A percentile compares a stretch with the other conserved stretches of the same genome.
Conservation (phyloP, 2,888 invertebrate genomes). For the Athetis lepigone region DNA sequence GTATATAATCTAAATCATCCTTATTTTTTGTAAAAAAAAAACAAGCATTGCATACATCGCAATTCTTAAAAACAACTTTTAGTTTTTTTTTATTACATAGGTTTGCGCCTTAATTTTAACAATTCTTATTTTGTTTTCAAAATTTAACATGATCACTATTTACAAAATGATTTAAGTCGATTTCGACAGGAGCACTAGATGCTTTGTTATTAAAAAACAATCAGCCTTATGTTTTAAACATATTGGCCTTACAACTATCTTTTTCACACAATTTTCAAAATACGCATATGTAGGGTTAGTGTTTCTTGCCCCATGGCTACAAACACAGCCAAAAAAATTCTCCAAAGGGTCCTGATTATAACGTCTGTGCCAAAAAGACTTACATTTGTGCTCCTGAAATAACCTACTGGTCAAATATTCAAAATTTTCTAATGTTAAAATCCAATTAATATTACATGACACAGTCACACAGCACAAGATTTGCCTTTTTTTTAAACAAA, state of each 20-base stretch:
- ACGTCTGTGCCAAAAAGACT: not conserved
- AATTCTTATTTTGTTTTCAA: not conserved
- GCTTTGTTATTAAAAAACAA: constrained; percentile 2
- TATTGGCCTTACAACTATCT: not conserved
- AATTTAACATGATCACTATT: not conserved
- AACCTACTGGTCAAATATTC: not conserved
- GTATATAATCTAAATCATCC: too few species aligned
- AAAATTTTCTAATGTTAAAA: not conserved
- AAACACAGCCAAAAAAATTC: too few species aligned
- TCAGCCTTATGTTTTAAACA: constrained; percentile 3
- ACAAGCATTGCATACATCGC: too few species aligned
- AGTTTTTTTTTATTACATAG: not conserved
- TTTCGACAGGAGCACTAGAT: not conserved
- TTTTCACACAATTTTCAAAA: not conserved
- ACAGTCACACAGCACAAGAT: constrained; percentile 5
- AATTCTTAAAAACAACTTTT: constrained; percentile 1
- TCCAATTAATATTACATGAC: not conserved
- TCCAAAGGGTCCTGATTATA: not conserved
- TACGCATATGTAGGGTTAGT: not conserved
- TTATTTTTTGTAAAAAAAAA: too few species aligned
- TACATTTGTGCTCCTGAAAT: not conserved
- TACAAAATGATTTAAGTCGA: not conserved
- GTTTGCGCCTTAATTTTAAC: not conserved
- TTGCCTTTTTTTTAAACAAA: too few species aligned
- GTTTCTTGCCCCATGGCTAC: constrained; percentile 1